Conservation (phyloP, 2,888 invertebrate species). For the Lochmaea capreae region DNA sequence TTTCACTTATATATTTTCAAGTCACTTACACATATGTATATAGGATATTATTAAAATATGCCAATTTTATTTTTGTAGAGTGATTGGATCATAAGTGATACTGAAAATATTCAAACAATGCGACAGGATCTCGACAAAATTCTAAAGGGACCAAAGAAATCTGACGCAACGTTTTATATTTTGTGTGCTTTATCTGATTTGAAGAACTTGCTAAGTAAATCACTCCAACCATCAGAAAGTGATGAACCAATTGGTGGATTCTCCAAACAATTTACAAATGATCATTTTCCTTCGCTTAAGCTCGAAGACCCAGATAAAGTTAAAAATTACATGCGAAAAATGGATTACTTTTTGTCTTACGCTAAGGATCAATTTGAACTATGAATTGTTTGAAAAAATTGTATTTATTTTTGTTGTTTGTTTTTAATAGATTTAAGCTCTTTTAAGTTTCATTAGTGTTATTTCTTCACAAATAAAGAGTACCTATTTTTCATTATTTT, state of each 20-base stretch:
- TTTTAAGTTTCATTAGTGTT: not conserved
- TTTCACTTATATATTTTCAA: not conserved
- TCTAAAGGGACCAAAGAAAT: slow-evolving; percentile 71
- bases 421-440: not conserved
- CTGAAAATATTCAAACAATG: slow-evolving; percentile 70
- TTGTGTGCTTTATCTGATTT: slow-evolving; percentile 77
- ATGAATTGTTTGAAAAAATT: slow-evolving; percentile 3
- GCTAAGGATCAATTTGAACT: slow-evolving; percentile 62
- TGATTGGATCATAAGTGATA: slow-evolving; percentile 69
- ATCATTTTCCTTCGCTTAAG: slow-evolving; percentile 66
- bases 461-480: not conserved
- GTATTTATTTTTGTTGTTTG: slow-evolving; percentile 20
- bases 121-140: slow-evolving; percentile 73
- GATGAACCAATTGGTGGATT: slow-evolving; percentile 60
- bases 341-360: slow-evolving; percentile 80
- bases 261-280: slow-evolving; percentile 70
- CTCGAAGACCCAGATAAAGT: slow-evolving; percentile 69
- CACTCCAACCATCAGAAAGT: slow-evolving; percentile 58
- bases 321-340: slow-evolving; percentile 72
- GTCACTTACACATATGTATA: too few species aligned
- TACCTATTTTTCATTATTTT: not conserved
- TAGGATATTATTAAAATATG: not conserved
- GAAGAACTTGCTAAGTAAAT: slow-evolving; percentile 67
- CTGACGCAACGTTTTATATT: slow-evolving; percentile 70
- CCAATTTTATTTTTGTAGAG: slow-evolving; percentile 62